Percentiles rank a stretch among this genome's conserved stretches.
Evolutionary conservation across 2,113 vertebrate species (phyloP).

Genomic region (Elephas maximus): DNA sequence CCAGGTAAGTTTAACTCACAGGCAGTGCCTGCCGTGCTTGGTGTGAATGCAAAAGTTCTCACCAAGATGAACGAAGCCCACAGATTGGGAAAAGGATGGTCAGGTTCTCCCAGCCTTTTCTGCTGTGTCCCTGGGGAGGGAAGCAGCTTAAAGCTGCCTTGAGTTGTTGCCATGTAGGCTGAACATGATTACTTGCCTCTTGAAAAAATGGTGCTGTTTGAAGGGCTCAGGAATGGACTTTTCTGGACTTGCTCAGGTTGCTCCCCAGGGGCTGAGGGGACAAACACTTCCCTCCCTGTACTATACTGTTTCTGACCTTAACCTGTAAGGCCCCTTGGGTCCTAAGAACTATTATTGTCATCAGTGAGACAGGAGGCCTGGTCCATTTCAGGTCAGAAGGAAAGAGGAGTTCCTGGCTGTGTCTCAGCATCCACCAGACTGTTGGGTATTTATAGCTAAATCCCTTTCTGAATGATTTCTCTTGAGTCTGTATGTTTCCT

Average conservation of each 20-base stretch:
- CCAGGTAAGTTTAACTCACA: conserved; percentile 56
- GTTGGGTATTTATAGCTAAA: neutral
- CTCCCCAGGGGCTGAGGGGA: neutral
- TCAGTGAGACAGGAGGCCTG: neutral
- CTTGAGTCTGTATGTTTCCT: neutral
- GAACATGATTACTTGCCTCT: neutral
- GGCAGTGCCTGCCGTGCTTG: neutral
- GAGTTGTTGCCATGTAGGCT: neutral
- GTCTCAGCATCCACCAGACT: neutral
- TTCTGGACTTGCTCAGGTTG: neutral
- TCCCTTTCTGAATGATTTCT: neutral
- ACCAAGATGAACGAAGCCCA: neutral
- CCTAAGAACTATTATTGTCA: neutral
- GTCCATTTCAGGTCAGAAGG: neutral
- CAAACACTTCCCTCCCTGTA: neutral
- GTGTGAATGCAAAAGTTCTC: accelerated
- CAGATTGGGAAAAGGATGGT: neutral
- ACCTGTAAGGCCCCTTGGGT: neutral
- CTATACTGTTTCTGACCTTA: neutral
- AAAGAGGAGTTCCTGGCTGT: neutral
- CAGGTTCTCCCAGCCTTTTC: neutral
- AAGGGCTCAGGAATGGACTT: neutral
- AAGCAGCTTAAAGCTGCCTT: neutral
- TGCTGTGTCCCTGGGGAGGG: accelerated
- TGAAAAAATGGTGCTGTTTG: neutral